Evolutionary conservation across 2,797 vertebrate species (phyloP), one percentile per base, ranked within the genome.

Genomic region (Sphenodon punctatus): DNA sequence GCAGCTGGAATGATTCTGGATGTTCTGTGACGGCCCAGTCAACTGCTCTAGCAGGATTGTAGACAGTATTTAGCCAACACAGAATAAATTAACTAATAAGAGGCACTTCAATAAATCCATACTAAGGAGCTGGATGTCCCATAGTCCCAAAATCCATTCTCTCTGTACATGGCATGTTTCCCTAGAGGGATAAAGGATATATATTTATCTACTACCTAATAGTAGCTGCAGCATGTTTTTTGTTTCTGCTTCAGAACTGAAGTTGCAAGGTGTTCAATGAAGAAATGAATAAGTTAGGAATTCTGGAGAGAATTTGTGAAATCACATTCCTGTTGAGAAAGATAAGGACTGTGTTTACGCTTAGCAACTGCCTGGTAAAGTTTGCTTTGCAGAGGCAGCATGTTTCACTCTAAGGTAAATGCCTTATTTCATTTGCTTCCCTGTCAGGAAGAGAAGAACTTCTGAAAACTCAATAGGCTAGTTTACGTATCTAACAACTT

Each of bases 261-360:
- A 82, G 83, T 61, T 82, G 69, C 53, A 76, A 81, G 55, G 70
- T 23, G 84, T 78, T 60, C 77, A 80, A 66, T 85, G 70, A 59
- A 89, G 80, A 90, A 82, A 81, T 72, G 67, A 82, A 65, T 45
- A 11, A 42, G 20, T 74, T 59, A 73, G 61, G 64, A 87, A 61
- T 86, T 66, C 41, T 85, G 86, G 86, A 82, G 80, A 76, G 87
- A 87, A 86, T n/a, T 72, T 63, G 82, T 66, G 74, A 88, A 86
- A 85, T 67, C 61, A 67, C 67, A 20, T 72, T 85, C 85, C 79
- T 78, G 85, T 83, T 75, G 92, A 87, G 92, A 25, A 42, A 89
- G 88, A 86, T 85, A 90, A 93, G 91, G 77, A 90, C 67, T 82
- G 82, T 78, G 84, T 93, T 94, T 91, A 86, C 86, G 87, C 88